Base-by-base conservation (phyloP, 2,797 vertebrate genomes). In the Sebastolobus altivelis region DNA sequence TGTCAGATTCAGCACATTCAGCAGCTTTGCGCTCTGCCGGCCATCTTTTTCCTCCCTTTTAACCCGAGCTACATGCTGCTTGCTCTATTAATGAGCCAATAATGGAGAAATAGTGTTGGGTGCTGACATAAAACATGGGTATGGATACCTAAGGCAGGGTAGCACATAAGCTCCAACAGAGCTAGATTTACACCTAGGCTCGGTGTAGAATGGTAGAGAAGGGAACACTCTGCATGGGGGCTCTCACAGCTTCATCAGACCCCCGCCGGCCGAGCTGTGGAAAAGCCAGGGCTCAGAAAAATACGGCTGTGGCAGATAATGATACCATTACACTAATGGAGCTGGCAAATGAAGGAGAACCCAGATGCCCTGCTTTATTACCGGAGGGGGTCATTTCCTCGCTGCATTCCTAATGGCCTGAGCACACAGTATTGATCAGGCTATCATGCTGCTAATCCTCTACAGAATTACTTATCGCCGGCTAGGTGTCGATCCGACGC, bases 251-350 rank as follows among this genome's bases (percentile, higher is more conserved):
- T 96, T 95, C 94, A 95, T 95, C 94, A 95, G 93, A 93, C 93
- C 94, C 94, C 95, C 80, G 91, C 94, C 88, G 86, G 90, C 94
- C 77, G 81, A 90, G 84, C 89, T 72, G 80, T 92, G 90, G 88
- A 93, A 92, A 95, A 92, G 90, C 92, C 88, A 80, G 74, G 82
- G 83, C 93, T 86, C 80, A 78, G 91, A 95, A 95, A 96, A 96
- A 96, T 97, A 97, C 96, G 96, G 96, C 96, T 96, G 96, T 95
- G 96, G 97, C 96, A 97, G 97, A 97, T 98, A 98, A 97, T 97
- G 97, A 97, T 95, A 96, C 97, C 97, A 98, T 98, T 98, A 97
- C 97, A 96, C 97, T 98, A 99, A 99, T 98, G 97, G 97, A 97
- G 96, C 96, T 87, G 11, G 97, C 97, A 98, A 98, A 99, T 98